A percentile compares a stretch with the other conserved stretches of the same genome.
Evolutionary conservation across 2,888 invertebrate genomes (phyloP).

Genomic region (Epistrophella euchroma): DNA sequence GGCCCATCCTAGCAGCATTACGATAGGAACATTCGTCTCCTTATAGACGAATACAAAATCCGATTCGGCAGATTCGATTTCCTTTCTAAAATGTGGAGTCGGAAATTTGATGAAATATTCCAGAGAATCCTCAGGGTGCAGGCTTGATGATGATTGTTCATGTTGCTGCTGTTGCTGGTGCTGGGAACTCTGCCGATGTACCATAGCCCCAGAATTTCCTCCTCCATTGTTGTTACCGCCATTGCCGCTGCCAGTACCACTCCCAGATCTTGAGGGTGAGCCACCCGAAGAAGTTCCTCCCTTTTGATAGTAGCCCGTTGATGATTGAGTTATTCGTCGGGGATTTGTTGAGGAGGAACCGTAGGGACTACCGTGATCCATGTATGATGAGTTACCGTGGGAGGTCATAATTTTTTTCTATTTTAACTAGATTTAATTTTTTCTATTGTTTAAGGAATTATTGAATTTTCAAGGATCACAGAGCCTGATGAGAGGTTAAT

Average conservation of each 20-base stretch:
- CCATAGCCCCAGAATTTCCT: conserved; percentile 43
- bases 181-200: conserved; percentile 55
- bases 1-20: conserved; percentile 91
- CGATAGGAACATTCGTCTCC: conserved; percentile 88
- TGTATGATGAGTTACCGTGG: conserved; percentile 51
- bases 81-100: conserved; percentile 84
- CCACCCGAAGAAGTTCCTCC: conserved; percentile 35
- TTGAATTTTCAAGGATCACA: conserved; percentile 66
- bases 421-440: not conserved
- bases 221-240: conserved; percentile 46
- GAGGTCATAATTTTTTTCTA: conserved; percentile 52
- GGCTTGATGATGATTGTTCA: conserved; percentile 29
- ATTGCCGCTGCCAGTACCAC: conserved; percentile 40
- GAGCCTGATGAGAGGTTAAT: conserved; percentile 38
- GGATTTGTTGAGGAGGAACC: conserved; percentile 49
- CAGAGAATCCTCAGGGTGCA: conserved; percentile 84
- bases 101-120: conserved; percentile 88
- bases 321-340: conserved; percentile 59
- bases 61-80: conserved; percentile 79
- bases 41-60: conserved; percentile 86
- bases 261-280: conserved; percentile 53
- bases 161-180: conserved; percentile 57
- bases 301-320: conserved; percentile 60
- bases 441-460: conserved; percentile 37
- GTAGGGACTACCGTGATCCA: conserved; percentile 57